Evolutionary conservation across 2,797 vertebrate genomes (phyloP), one percentile per base, ranked within the genome.

Genomic region (Ispidina picta): DNA sequence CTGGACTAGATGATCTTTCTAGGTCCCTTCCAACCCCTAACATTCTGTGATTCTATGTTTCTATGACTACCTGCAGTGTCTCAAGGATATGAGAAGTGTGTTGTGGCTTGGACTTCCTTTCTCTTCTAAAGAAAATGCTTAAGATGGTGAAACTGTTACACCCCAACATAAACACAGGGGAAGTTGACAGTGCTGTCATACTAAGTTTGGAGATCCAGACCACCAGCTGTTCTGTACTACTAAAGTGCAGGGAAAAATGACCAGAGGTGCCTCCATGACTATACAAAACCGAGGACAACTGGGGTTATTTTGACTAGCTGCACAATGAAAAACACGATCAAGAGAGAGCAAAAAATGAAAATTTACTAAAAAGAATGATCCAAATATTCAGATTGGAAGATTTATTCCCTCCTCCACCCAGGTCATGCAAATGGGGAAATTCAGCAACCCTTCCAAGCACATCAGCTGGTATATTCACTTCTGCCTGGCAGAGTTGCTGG

Each of bases 51-150:
- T 39, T 39, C 37, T 39, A 15, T 39, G 37, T 39, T 39, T 39
- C 37, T 39, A 39, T 56, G 13, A 70, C 7, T 60, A 39, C n/a
- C 79, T 92, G 63, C 0, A 3, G 12, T 19, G 15, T 39, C 54
- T 77, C 21, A 62, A 44, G 29, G 29, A 58, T 26, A 25, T 85
- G 83, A 59, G 90, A 79, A 65, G 71, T 29, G 8, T 74, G 76
- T 23, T 14, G 23, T 14, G 8, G 68, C 73, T 94, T 76, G 60
- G 58, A 74, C 56, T 82, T 92, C 72, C 81, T 49, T 76, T 65
- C 64, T 65, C 54, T 89, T 92, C 68, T 46, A 74, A 89, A 92
- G 59, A 31, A 75, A 85, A 37, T 33, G 15, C 28, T 88, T 93
- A 55, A 48, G 43, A 51, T 18, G 73, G 64, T 2, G 3, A 84